Base-by-base conservation (phyloP, 2,888 invertebrate genomes). In the Pyrocoelia pectoralis region DNA sequence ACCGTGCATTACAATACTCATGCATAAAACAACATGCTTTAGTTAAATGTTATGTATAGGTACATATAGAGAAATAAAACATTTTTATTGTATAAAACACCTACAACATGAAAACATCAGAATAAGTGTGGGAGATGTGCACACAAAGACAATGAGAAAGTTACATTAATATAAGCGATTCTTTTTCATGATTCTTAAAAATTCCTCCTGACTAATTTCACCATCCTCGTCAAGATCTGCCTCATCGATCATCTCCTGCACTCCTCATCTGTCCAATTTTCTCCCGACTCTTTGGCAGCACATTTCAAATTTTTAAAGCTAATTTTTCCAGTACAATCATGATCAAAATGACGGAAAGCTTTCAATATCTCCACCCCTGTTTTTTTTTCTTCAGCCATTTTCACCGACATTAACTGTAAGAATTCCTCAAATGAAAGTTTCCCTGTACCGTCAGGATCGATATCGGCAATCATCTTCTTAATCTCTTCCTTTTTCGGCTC, bases 401-500 rank as follows among this genome's bases (percentile, higher is more conserved):
- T 97, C 43, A 89, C 86, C 0, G 92, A 90, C 95, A 97, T 96
- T 61, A 97, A 79, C 56, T 89, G 89, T 2, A 94, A 80, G 77
- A 97, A 98, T 78, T 97, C 95, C 73, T 92, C 92, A 80, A 89
- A 96, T 0, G 93, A 92, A 58, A 98, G 87, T 75, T 89, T 89
- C 51, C 95, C 95, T 73, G 90, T 88, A 41, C 90, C 90, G 67
- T 92, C 90, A 77, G 93, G 95, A 79, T 97, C 96, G 67, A 96
- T 91, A 81, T 95, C 94, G 1, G 91, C 89, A 69, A 94, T 89
- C 89, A 98, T 93, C 77, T 93, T 94, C 81, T 97, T 97, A 14
- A 99, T 94, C 84, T 98, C 98, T 79, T 98, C 97, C 79, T 97
- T 97, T 76, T 95, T 94, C 0, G 98, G 98, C 79, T 99, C 98